Conservation (phyloP, 2,113 vertebrate genomes). For the Collichthys lucidus region DNA sequence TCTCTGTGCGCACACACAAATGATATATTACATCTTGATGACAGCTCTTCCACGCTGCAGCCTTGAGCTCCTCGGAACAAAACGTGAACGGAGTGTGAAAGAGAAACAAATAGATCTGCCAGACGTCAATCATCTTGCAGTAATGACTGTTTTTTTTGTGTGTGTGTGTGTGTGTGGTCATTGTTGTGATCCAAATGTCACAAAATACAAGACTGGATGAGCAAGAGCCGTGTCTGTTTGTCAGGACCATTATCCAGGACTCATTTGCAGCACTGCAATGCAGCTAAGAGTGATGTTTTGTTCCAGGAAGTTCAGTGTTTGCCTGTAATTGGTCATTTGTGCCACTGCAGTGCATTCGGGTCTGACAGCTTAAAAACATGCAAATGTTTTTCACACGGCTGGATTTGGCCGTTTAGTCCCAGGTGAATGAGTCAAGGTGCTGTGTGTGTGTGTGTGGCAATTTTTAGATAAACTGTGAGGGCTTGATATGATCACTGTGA, state of each 20-base stretch:
- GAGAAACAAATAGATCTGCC: conserved; percentile 3
- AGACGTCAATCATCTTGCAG: conserved; percentile 18
- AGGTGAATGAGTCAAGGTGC: background rate
- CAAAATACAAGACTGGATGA: background rate
- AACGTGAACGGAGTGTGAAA: conserved; percentile 3
- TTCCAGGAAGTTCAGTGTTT: conserved; percentile 5
- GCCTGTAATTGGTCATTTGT: conserved; percentile 19
- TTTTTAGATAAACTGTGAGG: background rate
- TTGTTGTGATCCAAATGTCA: conserved; percentile 31
- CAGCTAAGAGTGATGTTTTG: conserved; percentile 24
- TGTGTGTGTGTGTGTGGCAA: too few relatives aligned
- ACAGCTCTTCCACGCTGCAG: conserved; percentile 38
- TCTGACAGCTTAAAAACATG: background rate
- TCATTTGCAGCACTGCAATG: conserved; percentile 31
- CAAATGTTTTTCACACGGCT: background rate
- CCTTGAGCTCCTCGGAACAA: conserved; percentile 47
- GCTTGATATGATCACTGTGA: background rate
- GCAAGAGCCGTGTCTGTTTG: conserved; percentile 3
- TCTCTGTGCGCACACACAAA: conserved; percentile 20
- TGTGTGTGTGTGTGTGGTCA: background rate
- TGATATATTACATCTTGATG: conserved; percentile 32
- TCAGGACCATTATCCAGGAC: background rate
- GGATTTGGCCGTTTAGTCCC: background rate
- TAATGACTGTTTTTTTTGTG: conserved; percentile 5
- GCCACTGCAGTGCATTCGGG: background rate